These are phyloP conservation scores for Pithys albifrons DNA, from an alignment of 2,113 vertebrate genomes.

Conservation along the genomic window DNA sequence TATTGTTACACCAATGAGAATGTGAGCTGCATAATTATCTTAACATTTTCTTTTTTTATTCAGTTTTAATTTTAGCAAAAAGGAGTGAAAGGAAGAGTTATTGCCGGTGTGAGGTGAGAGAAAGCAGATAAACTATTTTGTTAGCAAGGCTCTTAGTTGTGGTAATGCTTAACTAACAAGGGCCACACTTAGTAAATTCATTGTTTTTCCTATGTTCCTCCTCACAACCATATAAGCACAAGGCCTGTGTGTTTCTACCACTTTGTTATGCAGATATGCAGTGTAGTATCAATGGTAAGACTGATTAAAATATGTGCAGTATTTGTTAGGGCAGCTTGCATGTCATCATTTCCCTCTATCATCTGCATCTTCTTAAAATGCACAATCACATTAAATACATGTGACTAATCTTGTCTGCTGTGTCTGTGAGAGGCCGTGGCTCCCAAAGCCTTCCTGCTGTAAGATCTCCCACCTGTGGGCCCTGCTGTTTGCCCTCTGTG, in stretches of 20 bases:
- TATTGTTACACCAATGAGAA: neutral
- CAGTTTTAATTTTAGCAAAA: neutral
- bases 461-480: neutral
- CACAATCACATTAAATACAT: neutral
- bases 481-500: neutral
- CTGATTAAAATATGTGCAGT: neutral
- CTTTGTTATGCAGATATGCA: constrained; percentile 18
- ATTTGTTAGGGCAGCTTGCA: constrained; percentile 23
- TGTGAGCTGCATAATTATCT: neutral
- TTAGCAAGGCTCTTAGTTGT: neutral
- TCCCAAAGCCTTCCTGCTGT: neutral
- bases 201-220: neutral
- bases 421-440: neutral
- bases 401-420: neutral
- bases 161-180: neutral
- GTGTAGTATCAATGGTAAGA: neutral
- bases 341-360: neutral
- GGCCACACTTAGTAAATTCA: neutral
- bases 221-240: neutral
- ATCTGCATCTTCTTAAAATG: neutral
- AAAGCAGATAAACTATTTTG: neutral
- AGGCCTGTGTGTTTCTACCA: neutral
- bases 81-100: neutral
- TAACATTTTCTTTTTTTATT: neutral
- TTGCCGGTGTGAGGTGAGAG: neutral